Evolutionary conservation across 1,140 invertebrate species (phyloP).

Genomic region (Lethrus apterus): DNA sequence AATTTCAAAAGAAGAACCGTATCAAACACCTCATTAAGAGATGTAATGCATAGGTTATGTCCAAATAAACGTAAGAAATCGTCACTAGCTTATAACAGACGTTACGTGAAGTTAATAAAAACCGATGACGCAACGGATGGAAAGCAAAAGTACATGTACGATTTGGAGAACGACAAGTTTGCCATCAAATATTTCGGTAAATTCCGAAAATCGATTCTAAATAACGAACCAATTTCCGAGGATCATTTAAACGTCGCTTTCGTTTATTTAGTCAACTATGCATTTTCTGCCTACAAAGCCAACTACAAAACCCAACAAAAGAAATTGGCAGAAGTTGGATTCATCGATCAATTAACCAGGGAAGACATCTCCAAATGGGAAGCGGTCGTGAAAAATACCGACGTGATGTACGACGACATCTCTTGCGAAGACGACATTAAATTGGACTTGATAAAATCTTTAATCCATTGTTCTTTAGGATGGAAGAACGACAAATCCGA

Average conservation of each 20-base stretch:
- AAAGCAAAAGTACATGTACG: constrained; percentile 42
- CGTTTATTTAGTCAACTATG: constrained; percentile 10
- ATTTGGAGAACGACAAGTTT: constrained; percentile 28
- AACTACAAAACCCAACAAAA: background rate
- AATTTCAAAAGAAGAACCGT: constrained; percentile 44
- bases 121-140: constrained; percentile 48
- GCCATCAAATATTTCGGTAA: constrained; percentile 53
- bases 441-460: constrained; percentile 42
- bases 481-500: constrained; percentile 53
- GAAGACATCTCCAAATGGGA: background rate
- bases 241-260: constrained; percentile 21
- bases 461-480: constrained; percentile 56
- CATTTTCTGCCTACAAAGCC: background rate
- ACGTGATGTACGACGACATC: background rate
- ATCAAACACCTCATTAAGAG: constrained; percentile 48
- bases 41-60: constrained; percentile 52
- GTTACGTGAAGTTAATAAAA: constrained; percentile 56
- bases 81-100: constrained; percentile 56
- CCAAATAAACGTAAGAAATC: constrained; percentile 58
- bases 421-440: constrained; percentile 43
- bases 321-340: background rate
- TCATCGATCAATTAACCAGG: background rate
- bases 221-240: constrained; percentile 37
- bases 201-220: constrained; percentile 38
- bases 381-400: background rate